phyloP scores from a whole-genome alignment of 2,113 vertebrate genomes.

The Antechinus flavipes region DNA sequence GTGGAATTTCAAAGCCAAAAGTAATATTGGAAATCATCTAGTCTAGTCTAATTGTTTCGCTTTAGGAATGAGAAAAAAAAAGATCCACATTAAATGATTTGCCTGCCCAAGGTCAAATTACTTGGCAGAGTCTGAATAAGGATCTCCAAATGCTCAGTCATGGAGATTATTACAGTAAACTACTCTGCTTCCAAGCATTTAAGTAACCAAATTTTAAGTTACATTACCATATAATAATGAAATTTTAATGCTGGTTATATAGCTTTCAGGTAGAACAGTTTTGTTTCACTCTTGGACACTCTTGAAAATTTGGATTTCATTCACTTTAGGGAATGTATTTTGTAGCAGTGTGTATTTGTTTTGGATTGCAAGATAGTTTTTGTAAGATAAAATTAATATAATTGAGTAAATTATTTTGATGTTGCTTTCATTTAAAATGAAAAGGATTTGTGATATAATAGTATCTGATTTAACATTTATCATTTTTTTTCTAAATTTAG shows the following conservation, averaged over 20 bases:
- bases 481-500: background rate
- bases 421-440: constrained; percentile 59
- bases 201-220: constrained; percentile 28
- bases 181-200: background rate
- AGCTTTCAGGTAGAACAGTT: constrained; percentile 45
- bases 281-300: constrained; percentile 10
- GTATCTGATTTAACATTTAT: background rate
- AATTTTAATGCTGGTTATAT: constrained; percentile 54
- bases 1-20: constrained; percentile 48
- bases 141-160: background rate
- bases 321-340: constrained; percentile 46
- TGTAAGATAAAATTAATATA: constrained; percentile 56
- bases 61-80: constrained; percentile 59
- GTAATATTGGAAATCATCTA: constrained; percentile 37
- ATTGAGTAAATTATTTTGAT: constrained; percentile 33
- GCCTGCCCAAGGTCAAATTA: constrained; percentile 28
- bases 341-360: constrained; percentile 6
- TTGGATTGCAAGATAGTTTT: background rate
- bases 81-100: constrained; percentile 34
- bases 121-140: background rate
- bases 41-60: constrained; percentile 24
- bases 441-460: background rate
- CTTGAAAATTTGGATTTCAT: constrained; percentile 53
- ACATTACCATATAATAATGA: background rate
- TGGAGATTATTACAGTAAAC: background rate